Percentiles rank a stretch among this genome's conserved stretches.
phyloP scores from a whole-genome alignment of 1,140 invertebrate species.

The Calliphora vicina region DNA sequence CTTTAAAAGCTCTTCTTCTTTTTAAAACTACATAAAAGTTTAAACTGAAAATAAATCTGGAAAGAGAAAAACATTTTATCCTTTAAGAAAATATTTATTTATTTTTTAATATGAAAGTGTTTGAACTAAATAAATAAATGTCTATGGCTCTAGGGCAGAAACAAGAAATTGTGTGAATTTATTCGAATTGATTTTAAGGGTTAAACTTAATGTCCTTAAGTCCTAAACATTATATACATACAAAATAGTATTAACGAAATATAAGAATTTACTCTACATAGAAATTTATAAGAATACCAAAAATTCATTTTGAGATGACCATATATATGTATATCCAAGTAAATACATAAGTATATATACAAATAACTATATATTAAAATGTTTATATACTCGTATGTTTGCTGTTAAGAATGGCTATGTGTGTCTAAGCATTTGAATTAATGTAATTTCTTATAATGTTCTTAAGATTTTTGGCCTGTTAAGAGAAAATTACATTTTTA shows the following conservation, averaged over 20 bases:
- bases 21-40: too few species aligned
- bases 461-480: background rate
- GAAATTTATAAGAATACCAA: too few species aligned
- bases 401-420: too few species aligned
- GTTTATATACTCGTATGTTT: too few species aligned
- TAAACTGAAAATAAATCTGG: too few species aligned
- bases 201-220: background rate
- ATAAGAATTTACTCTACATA: background rate
- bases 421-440: background rate
- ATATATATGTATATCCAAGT: background rate
- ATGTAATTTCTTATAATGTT: background rate
- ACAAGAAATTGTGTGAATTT: background rate
- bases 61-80: too few species aligned
- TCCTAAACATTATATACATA: background rate
- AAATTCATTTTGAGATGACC: too few species aligned
- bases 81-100: too few species aligned
- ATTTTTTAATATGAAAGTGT: background rate
- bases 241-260: background rate
- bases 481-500: background rate
- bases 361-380: background rate
- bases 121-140: background rate
- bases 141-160: background rate
- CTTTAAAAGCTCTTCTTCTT: too few species aligned
- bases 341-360: background rate
- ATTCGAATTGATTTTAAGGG: background rate